Conservation (phyloP, 2,113 vertebrate genomes). For the Tachysurus vachellii region DNA sequence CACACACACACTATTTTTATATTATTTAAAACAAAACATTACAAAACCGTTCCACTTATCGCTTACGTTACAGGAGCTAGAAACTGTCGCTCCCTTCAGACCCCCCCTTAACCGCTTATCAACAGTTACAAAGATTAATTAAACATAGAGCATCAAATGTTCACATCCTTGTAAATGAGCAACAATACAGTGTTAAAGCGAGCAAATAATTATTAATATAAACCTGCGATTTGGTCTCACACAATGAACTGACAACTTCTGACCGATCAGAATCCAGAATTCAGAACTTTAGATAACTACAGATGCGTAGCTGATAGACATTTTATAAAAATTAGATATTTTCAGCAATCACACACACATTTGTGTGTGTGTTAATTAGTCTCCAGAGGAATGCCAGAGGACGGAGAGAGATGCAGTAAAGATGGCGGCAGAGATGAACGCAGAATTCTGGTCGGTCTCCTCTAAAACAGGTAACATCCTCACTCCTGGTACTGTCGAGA, state of each 20-base stretch:
- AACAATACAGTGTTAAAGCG: not conserved
- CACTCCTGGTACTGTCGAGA: not conserved
- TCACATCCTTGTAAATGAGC: not conserved
- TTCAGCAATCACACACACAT: not conserved
- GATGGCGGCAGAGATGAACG: conserved; percentile 81
- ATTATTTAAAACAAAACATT: not conserved
- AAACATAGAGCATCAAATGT: not conserved
- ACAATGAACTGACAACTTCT: not conserved
- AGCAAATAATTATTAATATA: not conserved
- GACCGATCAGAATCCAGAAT: not conserved
- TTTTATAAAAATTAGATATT: not conserved
- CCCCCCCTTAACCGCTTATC: not conserved
- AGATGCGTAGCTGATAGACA: too few species aligned
- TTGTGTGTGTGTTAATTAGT: conserved; percentile 64
- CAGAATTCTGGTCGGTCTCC: conserved; percentile 90
- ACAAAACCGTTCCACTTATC: too few species aligned
- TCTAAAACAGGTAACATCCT: conserved; percentile 82
- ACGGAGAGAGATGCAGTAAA: conserved; percentile 81
- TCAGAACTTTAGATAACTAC: not conserved
- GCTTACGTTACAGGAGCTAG: not conserved
- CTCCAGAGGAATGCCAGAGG: conserved; percentile 75
- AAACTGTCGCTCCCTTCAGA: not conserved
- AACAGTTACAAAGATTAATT: not conserved
- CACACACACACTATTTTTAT: not conserved
- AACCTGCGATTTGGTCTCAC: not conserved